A percentile compares a stretch with the other conserved stretches of the same genome.
Evolutionary conservation across 2,113 vertebrate species (phyloP).

Genomic region (Dasyornis broadbenti): DNA sequence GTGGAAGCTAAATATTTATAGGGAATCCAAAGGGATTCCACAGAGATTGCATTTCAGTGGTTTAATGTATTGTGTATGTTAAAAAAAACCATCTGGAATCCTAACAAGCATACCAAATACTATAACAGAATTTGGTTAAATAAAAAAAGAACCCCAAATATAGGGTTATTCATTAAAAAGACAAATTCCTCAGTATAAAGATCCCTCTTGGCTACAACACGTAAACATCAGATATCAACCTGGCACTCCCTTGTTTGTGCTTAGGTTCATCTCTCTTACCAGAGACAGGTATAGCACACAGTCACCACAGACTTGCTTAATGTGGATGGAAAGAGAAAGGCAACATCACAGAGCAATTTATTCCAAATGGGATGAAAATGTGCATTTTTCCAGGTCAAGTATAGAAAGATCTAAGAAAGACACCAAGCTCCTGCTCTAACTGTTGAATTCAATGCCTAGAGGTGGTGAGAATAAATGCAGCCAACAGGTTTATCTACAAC

Average conservation of each 20-base stretch:
- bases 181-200: not conserved
- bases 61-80: not conserved
- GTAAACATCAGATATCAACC: not conserved
- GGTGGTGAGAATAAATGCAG: not conserved
- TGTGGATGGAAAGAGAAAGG: not conserved
- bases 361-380: not conserved
- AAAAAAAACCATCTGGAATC: not conserved
- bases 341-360: not conserved
- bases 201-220: not conserved
- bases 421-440: not conserved
- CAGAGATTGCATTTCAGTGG: not conserved
- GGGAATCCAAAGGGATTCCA: not conserved
- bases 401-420: not conserved
- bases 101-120: not conserved
- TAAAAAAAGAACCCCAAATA: not conserved
- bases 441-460: not conserved
- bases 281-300: not conserved
- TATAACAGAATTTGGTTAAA: not conserved
- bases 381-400: not conserved
- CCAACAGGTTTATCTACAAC: not conserved
- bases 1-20: not conserved
- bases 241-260: not conserved
- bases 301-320: not conserved
- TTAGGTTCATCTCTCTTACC: not conserved
- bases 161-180: not conserved